These are phyloP conservation scores for Itoplectis maculator DNA, from an alignment of 2,888 invertebrate genomes.

Conservation along the genomic window DNA sequence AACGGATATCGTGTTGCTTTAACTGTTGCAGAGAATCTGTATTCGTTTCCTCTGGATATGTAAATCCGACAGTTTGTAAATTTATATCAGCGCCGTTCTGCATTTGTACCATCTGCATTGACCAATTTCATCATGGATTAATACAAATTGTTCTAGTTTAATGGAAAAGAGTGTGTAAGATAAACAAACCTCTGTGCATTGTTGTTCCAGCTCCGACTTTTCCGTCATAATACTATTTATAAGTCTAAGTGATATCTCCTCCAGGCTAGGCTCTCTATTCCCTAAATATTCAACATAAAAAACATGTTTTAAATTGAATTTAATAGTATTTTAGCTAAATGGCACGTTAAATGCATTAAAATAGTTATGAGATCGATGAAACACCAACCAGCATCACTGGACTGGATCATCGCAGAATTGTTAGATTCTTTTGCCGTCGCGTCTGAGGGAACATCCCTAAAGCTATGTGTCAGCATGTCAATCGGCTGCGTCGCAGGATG, in stretches of 20 bases:
- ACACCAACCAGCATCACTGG: background rate
- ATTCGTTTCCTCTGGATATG: slow-evolving; percentile 87
- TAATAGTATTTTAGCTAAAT: no score
- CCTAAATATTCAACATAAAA: slow-evolving; percentile 70
- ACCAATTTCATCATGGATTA: background rate
- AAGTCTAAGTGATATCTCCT: slow-evolving; percentile 91
- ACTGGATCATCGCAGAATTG: slow-evolving; percentile 47
- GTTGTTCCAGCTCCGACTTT: slow-evolving; percentile 89
- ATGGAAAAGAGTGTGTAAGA: no score
- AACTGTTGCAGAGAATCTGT: slow-evolving; percentile 89
- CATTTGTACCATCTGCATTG: slow-evolving; percentile 87
- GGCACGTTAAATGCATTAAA: no score
- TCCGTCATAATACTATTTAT: slow-evolving; percentile 89
- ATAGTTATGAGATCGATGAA: background rate
- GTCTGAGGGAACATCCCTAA: slow-evolving; percentile 72
- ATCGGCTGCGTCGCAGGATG: slow-evolving; percentile 80
- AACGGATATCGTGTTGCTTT: slow-evolving; percentile 88
- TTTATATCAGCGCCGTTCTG: slow-evolving; percentile 87
- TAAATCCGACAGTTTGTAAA: slow-evolving; percentile 88
- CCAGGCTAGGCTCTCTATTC: slow-evolving; percentile 87
- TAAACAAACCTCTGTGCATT: slow-evolving; percentile 85
- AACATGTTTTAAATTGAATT: no score
- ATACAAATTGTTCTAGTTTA: background rate
- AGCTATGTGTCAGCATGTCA: slow-evolving; percentile 75
- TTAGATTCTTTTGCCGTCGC: slow-evolving; percentile 66